phyloP scores from a whole-genome alignment of 2,888 invertebrate genomes.

The Phorcus lineatus region DNA sequence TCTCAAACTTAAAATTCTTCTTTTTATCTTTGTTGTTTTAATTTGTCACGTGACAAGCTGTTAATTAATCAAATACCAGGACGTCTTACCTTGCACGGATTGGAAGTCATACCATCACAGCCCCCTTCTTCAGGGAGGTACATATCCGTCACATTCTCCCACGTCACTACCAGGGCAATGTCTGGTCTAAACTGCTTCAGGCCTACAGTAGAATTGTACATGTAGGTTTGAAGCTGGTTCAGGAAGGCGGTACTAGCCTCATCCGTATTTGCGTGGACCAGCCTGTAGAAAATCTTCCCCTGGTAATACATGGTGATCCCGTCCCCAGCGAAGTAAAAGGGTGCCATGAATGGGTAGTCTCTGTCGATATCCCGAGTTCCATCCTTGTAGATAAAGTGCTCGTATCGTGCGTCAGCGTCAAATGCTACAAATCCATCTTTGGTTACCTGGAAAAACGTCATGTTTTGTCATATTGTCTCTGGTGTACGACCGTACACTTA shows the following conservation, averaged over 20 bases:
- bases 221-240: constrained; percentile 40
- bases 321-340: constrained; percentile 50
- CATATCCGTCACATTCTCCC: constrained; percentile 90
- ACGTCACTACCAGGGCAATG: constrained; percentile 92
- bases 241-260: constrained; percentile 15
- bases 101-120: background rate
- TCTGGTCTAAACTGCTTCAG: constrained; percentile 94
- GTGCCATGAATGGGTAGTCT: constrained; percentile 58
- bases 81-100: constrained; percentile 38
- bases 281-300: constrained; percentile 37
- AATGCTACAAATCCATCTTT: constrained; percentile 53
- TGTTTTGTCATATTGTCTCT: too few species aligned
- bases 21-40: too few species aligned
- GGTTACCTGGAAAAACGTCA: constrained; percentile 43
- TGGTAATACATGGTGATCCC: constrained; percentile 19
- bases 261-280: background rate
- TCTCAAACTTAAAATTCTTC: too few species aligned
- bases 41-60: too few species aligned
- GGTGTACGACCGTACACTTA: too few species aligned
- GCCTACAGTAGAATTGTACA: constrained; percentile 83
- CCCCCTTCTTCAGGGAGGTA: background rate
- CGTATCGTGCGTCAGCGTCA: constrained; percentile 24
- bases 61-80: too few species aligned
- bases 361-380: constrained; percentile 34
- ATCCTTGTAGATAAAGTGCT: constrained; percentile 38